Conservation (phyloP, 2,888 invertebrate species). For the Caenorhabditis sulstoni region DNA sequence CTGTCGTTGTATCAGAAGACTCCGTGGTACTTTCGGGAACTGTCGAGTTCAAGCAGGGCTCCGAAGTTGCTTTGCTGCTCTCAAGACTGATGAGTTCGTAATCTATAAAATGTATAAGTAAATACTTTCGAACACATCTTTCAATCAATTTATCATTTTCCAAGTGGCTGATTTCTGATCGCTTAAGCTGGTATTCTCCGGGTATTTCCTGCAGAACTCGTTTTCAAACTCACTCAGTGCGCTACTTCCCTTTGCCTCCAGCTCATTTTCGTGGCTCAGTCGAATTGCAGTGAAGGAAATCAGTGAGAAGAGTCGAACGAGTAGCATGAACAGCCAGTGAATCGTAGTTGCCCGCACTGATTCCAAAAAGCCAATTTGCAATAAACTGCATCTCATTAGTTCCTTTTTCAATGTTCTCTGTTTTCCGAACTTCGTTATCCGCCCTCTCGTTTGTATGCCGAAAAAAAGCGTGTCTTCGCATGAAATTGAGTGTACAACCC, state of each 20-base stretch:
- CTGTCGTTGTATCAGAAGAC: background rate
- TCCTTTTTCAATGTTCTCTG: no score
- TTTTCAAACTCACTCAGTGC: no score
- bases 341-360: constrained; percentile 3
- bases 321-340: constrained; percentile 7
- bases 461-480: constrained; percentile 3
- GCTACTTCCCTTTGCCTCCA: background rate
- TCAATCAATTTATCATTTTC: no score
- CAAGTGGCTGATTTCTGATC: no score
- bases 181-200: no score
- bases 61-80: background rate
- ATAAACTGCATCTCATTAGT: no score
- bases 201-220: no score
- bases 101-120: no score
- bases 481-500: constrained; percentile 45
- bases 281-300: constrained; percentile 1
- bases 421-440: background rate
- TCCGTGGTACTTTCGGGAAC: no score
- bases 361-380: no score
- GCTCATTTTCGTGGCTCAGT: background rate
- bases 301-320: constrained; percentile 6
- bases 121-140: no score
- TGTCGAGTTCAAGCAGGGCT: background rate
- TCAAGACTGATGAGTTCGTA: no score
- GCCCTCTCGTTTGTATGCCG: background rate